Conservation (phyloP, 1,140 invertebrate species). For the Drosophila nannoptera region DNA sequence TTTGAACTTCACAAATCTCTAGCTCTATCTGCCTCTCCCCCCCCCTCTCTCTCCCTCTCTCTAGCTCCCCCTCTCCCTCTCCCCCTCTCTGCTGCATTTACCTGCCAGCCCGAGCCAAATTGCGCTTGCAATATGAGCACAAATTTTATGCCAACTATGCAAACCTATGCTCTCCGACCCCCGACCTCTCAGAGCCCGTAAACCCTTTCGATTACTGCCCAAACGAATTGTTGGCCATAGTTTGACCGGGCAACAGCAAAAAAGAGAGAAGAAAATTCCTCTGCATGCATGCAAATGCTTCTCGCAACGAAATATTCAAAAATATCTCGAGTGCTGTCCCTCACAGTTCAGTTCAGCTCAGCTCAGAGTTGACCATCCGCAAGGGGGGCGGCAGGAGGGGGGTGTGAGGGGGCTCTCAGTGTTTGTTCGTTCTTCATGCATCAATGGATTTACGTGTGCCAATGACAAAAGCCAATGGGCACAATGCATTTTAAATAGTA, state of each 20-base stretch:
- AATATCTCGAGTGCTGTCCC: constrained; percentile 12
- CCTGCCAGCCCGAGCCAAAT: constrained; percentile 16
- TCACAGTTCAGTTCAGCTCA: not conserved
- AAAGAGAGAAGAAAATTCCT: not conserved
- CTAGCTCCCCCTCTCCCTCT: not conserved
- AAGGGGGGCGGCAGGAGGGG: no score
- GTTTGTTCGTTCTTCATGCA: constrained; percentile 36
- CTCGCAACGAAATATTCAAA: constrained; percentile 53
- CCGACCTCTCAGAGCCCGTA: no score
- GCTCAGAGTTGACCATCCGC: not conserved
- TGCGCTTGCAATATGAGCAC: constrained; percentile 35
- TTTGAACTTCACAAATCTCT: no score
- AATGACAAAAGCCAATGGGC: constrained; percentile 49
- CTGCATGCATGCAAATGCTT: constrained; percentile 29
- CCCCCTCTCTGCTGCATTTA: constrained; percentile 16
- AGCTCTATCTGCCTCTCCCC: not conserved
- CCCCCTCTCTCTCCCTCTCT: not conserved
- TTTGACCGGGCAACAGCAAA: constrained; percentile 20
- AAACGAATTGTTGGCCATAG: constrained; percentile 54
- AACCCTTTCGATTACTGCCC: constrained; percentile 52
- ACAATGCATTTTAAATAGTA: constrained; percentile 49
- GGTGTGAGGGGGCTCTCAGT: no score
- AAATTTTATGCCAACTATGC: constrained; percentile 64
- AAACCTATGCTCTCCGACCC: constrained; percentile 13
- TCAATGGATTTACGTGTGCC: constrained; percentile 60